Percentiles rank a stretch among this genome's conserved stretches.
These are phyloP conservation scores for Merluccius polli DNA, from an alignment of 2,797 vertebrate species.

Conservation along the genomic window DNA sequence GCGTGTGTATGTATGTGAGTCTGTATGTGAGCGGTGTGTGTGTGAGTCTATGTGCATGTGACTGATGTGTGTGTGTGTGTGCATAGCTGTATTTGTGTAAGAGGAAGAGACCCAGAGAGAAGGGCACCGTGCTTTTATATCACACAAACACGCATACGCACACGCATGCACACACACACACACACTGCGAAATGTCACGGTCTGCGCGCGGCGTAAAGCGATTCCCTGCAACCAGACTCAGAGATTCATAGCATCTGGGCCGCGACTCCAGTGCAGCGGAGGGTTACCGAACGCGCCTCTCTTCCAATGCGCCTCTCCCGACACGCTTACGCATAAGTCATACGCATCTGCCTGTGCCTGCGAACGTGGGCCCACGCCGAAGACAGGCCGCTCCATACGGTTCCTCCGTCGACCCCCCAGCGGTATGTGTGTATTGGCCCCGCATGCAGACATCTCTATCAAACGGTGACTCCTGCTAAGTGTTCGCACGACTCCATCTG, in stretches of 20 bases:
- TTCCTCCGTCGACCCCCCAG: conserved; percentile 23
- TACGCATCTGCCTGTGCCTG: conserved; percentile 1
- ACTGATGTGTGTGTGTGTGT: conserved; percentile 7
- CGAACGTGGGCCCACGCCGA: conserved; percentile 15
- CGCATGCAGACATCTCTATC: conserved; percentile 56
- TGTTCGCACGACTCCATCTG: conserved; percentile 58
- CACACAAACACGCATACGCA: conserved; percentile 31
- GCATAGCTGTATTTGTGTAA: conserved; percentile 12
- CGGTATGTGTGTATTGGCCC: conserved; percentile 67
- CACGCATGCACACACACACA: conserved; percentile 23
- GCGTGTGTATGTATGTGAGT: conserved; percentile 5
- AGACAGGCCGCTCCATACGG: conserved; percentile 37
- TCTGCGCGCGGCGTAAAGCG: conserved; percentile 3
- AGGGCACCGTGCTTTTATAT: conserved; percentile 16
- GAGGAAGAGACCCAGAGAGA: conserved; percentile 11
- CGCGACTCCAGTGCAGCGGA: conserved; percentile 47
- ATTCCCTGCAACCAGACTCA: conserved; percentile 11
- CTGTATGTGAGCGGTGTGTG: neutral
- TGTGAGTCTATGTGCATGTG: conserved; percentile 8
- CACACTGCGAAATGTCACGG: no score
- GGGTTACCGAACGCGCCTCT: conserved; percentile 29
- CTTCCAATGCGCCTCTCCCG: no score
- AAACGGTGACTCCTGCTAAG: conserved; percentile 52
- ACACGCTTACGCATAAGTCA: conserved; percentile 31
- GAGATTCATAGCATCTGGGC: conserved; percentile 33